phyloP scores from a whole-genome alignment of 2,113 vertebrate genomes.

The Ceyx margarethae region DNA sequence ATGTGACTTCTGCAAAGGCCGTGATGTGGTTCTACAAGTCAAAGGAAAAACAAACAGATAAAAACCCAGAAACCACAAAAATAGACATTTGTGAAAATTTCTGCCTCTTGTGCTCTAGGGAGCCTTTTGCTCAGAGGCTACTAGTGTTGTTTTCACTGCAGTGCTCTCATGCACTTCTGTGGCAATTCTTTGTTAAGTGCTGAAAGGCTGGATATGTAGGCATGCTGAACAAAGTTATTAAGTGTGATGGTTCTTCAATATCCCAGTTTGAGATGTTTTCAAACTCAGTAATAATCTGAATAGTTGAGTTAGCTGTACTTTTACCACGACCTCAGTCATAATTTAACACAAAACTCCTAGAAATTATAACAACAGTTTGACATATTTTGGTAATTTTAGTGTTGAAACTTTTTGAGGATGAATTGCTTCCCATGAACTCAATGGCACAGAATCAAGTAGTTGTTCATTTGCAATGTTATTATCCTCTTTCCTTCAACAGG shows the following conservation, averaged over 20 bases:
- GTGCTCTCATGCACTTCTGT: not conserved
- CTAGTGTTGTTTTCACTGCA: not conserved
- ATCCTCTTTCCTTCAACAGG: not conserved
- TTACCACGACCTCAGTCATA: not conserved
- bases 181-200: not conserved
- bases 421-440: conserved; percentile 27
- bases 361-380: not conserved
- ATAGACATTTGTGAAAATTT: not conserved
- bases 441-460: not conserved
- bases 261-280: not conserved
- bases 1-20: conserved; percentile 98
- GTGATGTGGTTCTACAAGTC: conserved; percentile 91
- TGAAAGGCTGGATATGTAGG: not conserved
- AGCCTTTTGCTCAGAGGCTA: not conserved
- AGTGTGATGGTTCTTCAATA: not conserved
- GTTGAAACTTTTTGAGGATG: not conserved
- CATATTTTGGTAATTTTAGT: conserved; percentile 28
- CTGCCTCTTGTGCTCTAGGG: not conserved
- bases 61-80: conserved; percentile 45
- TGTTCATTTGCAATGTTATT: not conserved
- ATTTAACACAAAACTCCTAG: conserved; percentile 17
- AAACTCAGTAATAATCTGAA: not conserved
- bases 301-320: conserved; percentile 9
- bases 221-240: not conserved
- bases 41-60: conserved; percentile 60